Base-by-base conservation (phyloP, 2,888 invertebrate species). In the Rotaria macrura region DNA sequence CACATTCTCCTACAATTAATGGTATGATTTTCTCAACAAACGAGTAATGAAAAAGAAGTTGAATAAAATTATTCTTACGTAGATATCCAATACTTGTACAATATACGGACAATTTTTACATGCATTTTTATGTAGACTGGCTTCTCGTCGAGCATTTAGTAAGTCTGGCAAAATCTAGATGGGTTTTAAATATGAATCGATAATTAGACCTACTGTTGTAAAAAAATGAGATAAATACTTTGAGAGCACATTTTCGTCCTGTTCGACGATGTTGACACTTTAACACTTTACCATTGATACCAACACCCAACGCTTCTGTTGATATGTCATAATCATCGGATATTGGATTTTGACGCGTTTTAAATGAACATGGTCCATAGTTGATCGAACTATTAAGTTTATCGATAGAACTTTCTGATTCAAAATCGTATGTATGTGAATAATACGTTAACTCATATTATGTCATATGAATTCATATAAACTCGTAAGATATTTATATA, bases 1-100 rank as follows among this genome's bases (percentile, higher is more conserved):
- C 25, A 94, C 93, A 92, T 99, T 99, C 25, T 79, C 79, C 65
- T 65, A 17, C 3, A 6, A 52, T 52, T 23, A 2, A 23, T 7
- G 2, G 23, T 20, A 7, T 20, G 6, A 52, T 20, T 23, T 17
- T 2, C 4, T 14, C 2, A 49, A 14, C n/a, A n/a, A n/a, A n/a
- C n/a, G n/a, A n/a, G n/a, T n/a, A n/a, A n/a, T n/a, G n/a, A n/a
- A n/a, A n/a, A n/a, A n/a, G n/a, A n/a, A n/a, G n/a, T n/a, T 65
- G 0, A 25, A 57, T 1, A 29, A 14, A 17, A 17, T 4, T 34
- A 0, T 34, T 29, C 65, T 17, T 65, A 65, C 97, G 91, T 96
- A 99, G 47, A 98, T 96, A 92, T 98, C 97, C 88, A 94, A 93
- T 72, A 95, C 93, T 91, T 95, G 94, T 14, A 99, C 99, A 89